Conservation (phyloP, 2,888 invertebrate species). For the Thyatira batis region DNA sequence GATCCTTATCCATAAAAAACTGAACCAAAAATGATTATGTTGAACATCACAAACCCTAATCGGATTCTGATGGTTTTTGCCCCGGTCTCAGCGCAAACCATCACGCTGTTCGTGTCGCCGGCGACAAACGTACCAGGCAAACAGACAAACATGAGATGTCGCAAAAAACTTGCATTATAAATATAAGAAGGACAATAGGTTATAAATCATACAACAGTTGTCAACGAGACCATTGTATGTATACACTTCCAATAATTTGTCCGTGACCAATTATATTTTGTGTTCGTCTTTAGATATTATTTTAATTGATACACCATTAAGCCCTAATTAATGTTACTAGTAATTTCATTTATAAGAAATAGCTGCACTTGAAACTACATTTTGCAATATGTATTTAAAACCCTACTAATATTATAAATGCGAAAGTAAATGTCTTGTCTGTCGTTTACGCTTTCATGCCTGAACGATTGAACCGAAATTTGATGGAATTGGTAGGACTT, state of each 20-base stretch:
- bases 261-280: background rate
- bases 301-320: background rate
- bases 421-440: too few species aligned
- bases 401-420: too few species aligned
- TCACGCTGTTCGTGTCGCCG: conserved; percentile 37
- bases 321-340: background rate
- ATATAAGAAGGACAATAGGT: conserved; percentile 32
- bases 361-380: background rate
- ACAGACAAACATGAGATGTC: conserved; percentile 14
- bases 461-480: too few species aligned
- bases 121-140: conserved; percentile 2
- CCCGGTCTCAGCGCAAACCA: conserved; percentile 25
- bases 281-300: background rate
- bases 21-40: background rate
- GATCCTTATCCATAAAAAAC: background rate
- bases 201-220: conserved; percentile 31
- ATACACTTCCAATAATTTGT: conserved; percentile 1
- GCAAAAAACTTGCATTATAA: conserved; percentile 17
- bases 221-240: conserved; percentile 23
- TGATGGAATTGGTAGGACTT: too few species aligned
- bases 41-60: background rate
- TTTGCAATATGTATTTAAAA: too few species aligned
- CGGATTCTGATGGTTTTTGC: conserved; percentile 1
- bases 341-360: background rate
- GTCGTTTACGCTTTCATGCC: too few species aligned